These are phyloP conservation scores for Xanthia togata DNA, from an alignment of 2,888 invertebrate genomes.

Conservation along the genomic window DNA sequence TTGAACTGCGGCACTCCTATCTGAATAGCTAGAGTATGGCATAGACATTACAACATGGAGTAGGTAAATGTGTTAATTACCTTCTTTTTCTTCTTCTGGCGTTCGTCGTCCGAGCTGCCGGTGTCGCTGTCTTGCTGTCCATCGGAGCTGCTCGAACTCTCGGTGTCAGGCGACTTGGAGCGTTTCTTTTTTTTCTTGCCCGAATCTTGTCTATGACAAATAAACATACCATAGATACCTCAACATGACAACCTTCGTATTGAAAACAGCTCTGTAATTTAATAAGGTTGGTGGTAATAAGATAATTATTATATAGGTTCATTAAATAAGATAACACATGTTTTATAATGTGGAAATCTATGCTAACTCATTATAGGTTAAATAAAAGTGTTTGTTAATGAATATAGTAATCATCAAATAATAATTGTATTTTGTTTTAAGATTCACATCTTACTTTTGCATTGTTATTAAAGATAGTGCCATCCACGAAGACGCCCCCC, in stretches of 20 bases:
- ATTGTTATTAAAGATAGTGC: neutral
- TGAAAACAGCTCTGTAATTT: conserved; percentile 42
- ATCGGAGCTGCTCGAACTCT: conserved; percentile 86
- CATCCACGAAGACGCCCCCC: too few species aligned
- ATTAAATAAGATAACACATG: conserved; percentile 11
- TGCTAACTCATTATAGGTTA: neutral
- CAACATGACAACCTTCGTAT: conserved; percentile 11
- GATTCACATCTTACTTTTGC: neutral
- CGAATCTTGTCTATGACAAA: conserved; percentile 80
- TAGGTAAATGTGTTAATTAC: conserved; percentile 74
- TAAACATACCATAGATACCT: conserved; percentile 32
- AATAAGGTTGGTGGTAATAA: neutral
- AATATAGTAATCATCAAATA: neutral
- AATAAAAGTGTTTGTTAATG: neutral
- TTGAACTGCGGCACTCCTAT: conserved; percentile 68
- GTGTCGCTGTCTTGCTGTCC: conserved; percentile 83
- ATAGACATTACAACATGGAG: conserved; percentile 53
- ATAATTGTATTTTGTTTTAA: neutral
- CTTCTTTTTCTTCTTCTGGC: conserved; percentile 86
- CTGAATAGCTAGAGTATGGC: conserved; percentile 53
- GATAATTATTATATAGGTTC: neutral
- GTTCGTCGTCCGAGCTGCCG: conserved; percentile 81
- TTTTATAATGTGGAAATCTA: neutral
- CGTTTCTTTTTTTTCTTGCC: conserved; percentile 91
- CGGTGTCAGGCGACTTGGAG: conserved; percentile 89